These are phyloP conservation scores for Gnatocerus cornutus DNA, from an alignment of 2,888 invertebrate genomes.

Conservation along the genomic window DNA sequence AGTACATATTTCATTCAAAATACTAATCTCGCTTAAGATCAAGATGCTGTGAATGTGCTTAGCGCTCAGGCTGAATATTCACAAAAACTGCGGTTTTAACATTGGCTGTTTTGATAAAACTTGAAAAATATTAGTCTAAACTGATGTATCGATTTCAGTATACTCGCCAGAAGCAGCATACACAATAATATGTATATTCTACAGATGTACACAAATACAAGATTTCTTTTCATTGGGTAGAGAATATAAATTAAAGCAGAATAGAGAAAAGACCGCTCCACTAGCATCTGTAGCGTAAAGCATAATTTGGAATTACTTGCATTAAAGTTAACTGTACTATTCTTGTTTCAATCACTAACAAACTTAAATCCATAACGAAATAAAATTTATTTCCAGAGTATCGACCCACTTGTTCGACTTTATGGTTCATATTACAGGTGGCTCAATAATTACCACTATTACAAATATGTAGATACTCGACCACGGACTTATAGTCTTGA, in stretches of 20 bases:
- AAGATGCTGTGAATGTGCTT: background rate
- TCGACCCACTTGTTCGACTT: constrained; percentile 27
- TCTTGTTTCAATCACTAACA: background rate
- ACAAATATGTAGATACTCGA: constrained; percentile 54
- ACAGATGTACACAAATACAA: background rate
- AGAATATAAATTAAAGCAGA: too few species aligned
- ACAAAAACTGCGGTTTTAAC: background rate
- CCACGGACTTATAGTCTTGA: constrained; percentile 54
- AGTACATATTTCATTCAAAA: background rate
- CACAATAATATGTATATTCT: too few species aligned
- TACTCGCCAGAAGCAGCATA: background rate
- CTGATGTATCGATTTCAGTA: too few species aligned
- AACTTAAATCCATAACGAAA: constrained; percentile 9
- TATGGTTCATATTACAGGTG: constrained; percentile 42
- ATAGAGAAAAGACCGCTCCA: too few species aligned
- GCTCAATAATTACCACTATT: constrained; percentile 46
- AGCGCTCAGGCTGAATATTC: background rate
- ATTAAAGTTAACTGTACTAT: background rate
- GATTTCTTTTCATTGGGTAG: too few species aligned
- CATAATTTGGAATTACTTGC: too few species aligned
- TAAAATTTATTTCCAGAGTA: constrained; percentile 47
- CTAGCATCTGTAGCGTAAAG: too few species aligned
- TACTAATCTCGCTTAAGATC: background rate
- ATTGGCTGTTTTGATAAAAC: too few species aligned
- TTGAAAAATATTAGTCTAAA: too few species aligned